Base-by-base conservation (phyloP, 2,797 vertebrate species). In the Danionella dracula region DNA sequence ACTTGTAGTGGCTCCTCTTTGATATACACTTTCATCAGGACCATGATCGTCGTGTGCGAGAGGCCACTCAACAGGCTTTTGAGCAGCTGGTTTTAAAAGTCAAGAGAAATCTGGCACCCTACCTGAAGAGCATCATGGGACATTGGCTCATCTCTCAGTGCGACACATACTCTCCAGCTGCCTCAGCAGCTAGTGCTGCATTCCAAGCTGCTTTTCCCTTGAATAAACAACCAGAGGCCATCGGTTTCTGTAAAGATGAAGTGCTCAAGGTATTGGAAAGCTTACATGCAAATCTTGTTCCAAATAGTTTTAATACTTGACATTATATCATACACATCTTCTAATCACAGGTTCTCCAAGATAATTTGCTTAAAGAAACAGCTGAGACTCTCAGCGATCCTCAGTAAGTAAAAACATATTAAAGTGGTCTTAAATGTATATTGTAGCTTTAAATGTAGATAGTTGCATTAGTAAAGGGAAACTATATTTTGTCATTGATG, bases 101-200 rank as follows among this genome's bases (percentile, higher is more conserved):
- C 16, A 93, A 91, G 57, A 93, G 97, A 70, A 92, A 92, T 68
- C 83, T 99, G 77, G 97, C 97, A 66, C 97, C 97, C 40, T 93
- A 94, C 79, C 89, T 99, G 77, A 98, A 95, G 83, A 94, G 85
- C 77, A 83, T 99, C 70, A 99, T 99, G 96, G 97, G 96, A 44
- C 92, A 95, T 80, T 99, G 97, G 97, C 89, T 99, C 29, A 88
- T 99, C 76, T 93, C 94, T 69, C 96, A 99, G 42, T 98, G 96
- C 73, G 97, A 99, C 79, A 91, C 90, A 6, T 93, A 97, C 21
- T 81, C 89, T 5, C 95, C 96, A 13, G 95, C 96, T 46, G 94
- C 97, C 32, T 92, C 91, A 8, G 92, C 95, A 29, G 95, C 97
- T 2, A 89, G 86, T 77, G 79, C 84, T 59, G 93, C 94, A 59